Evolutionary conservation across 2,797 vertebrate genomes (phyloP).

Genomic region (Pseudochirops cupreus): DNA sequence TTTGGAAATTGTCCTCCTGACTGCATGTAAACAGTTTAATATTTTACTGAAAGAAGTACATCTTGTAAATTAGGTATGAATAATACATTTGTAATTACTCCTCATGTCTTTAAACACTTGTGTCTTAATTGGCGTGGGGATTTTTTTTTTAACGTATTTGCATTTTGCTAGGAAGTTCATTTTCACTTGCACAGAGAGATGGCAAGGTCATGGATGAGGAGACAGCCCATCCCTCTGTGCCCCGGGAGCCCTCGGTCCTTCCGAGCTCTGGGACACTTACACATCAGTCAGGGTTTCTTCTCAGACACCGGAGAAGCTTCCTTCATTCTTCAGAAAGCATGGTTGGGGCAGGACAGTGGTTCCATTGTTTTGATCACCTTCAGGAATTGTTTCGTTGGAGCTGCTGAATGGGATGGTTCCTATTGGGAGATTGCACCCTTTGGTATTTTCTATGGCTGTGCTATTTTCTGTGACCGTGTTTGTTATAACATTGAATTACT

Average conservation of each 20-base stretch:
- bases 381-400: conserved; percentile 64
- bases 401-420: conserved; percentile 54
- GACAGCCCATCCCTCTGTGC: conserved; percentile 42
- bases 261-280: conserved; percentile 25
- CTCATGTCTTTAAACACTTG: conserved; percentile 88
- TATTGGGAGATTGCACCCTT: neutral
- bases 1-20: conserved; percentile 84
- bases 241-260: conserved; percentile 34
- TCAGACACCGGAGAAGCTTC: conserved; percentile 31
- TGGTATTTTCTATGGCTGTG: conserved; percentile 58
- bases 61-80: conserved; percentile 90
- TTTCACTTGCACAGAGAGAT: conserved; percentile 77
- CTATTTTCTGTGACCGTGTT: conserved; percentile 40
- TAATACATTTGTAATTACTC: conserved; percentile 89
- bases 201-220: conserved; percentile 56
- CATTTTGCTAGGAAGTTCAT: conserved; percentile 85
- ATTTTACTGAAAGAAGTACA: conserved; percentile 88
- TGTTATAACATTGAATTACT: conserved; percentile 1
- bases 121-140: conserved; percentile 87
- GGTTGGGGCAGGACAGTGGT: neutral
- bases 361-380: conserved; percentile 64
- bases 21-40: conserved; percentile 90
- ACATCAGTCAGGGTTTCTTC: conserved; percentile 52
- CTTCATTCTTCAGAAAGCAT: conserved; percentile 45
- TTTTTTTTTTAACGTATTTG: conserved; percentile 84